Evolutionary conservation across 2,113 vertebrate genomes (phyloP), one percentile per base, ranked within the genome.

Genomic region (Beaufortia kweichowensis): DNA sequence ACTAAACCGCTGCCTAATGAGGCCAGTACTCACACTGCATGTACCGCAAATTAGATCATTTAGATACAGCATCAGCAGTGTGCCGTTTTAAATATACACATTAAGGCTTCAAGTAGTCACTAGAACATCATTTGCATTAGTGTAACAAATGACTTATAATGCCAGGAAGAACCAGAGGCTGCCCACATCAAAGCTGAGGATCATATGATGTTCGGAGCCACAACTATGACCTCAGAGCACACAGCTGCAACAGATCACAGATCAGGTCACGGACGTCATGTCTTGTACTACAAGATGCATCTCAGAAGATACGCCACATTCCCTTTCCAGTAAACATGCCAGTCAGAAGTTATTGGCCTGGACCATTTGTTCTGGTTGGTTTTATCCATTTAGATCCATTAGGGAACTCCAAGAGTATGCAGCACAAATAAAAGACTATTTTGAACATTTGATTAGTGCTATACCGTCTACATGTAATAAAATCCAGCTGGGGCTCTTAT

Each of bases 361-460:
- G 66, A 24, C 60, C 33, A 41, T 41, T n/a, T 53, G 41, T 61
- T 61, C 77, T 76, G 84, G 78, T 56, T 50, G 23, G 39, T 57
- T 15, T 61, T 48, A 74, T 81, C 79, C 70, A 79, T 74, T 64
- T 33, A 70, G 74, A 17, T 78, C 64, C 72, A 81, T 84, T 83
- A 83, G 61, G 12, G 15, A 66, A 43, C 78, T 48, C 57, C 76
- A 76, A 60, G 60, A 67, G 78, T 68, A 75, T 29, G 26, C 29
- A 2, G 8, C 64, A 63, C 76, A 80, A 84, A 87, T 85, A 84
- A 86, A 87, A 84, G 59, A 48, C 80, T 85, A 89, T 89, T 86
- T 88, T 81, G 77, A 70, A 74, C 80, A 72, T 82, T 82, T 87
- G 69, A 87, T 89, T 87, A 85, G 82, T 76, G 79, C 67, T 23